Conservation (phyloP, 2,113 vertebrate species). For the Sinocyclocheilus maitianheensis region DNA sequence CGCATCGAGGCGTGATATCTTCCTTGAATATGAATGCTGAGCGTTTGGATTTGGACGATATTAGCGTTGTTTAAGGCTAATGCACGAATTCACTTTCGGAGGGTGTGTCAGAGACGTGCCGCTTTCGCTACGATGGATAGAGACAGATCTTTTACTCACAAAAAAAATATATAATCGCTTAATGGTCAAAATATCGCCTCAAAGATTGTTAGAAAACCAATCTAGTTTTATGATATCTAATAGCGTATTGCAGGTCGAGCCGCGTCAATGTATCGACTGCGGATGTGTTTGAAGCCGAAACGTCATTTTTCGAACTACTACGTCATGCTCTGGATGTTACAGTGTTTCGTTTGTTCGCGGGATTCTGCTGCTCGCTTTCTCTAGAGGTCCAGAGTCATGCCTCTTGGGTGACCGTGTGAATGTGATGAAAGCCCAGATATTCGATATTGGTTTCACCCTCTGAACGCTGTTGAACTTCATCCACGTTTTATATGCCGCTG, state of each 20-base stretch:
- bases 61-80: conserved; percentile 6
- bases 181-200: not conserved
- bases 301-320: conserved; percentile 26
- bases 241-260: not conserved
- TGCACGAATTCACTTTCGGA: conserved; percentile 33
- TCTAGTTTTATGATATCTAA: not conserved
- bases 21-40: not conserved
- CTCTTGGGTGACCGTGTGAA: not conserved
- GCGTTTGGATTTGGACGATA: not conserved
- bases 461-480: conserved; percentile 7
- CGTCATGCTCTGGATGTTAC: not conserved
- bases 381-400: not conserved
- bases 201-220: not conserved
- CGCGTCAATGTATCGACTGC: conserved; percentile 3
- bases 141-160: not conserved
- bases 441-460: not conserved
- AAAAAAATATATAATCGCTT: not conserved
- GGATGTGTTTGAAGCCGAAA: conserved; percentile 8
- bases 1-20: not conserved
- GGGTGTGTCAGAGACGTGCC: conserved; percentile 40
- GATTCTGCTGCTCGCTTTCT: not conserved
- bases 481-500: not conserved
- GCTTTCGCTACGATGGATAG: conserved; percentile 26
- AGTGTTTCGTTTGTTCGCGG: not conserved
- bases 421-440: conserved; percentile 17